Conservation (phyloP, 2,113 vertebrate species). For the Mobula birostris region DNA sequence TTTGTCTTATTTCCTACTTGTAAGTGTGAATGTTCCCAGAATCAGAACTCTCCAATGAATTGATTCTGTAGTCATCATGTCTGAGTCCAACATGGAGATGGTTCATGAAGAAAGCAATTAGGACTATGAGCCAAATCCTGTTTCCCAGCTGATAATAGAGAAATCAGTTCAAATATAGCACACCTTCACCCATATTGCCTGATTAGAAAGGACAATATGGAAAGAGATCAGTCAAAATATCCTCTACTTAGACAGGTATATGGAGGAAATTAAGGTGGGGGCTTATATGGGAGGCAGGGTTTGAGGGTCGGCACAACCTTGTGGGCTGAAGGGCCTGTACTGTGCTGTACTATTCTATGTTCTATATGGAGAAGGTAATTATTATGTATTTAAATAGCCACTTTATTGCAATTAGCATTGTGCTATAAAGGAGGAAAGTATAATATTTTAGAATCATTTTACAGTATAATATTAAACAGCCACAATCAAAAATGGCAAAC, state of each 20-base stretch:
- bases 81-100: background rate
- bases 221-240: background rate
- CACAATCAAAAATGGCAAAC: background rate
- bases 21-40: background rate
- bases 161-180: background rate
- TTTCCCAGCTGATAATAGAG: background rate
- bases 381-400: background rate
- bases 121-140: background rate
- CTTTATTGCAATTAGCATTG: background rate
- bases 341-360: no score
- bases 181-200: background rate
- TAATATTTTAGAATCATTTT: background rate
- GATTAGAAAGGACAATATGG: background rate
- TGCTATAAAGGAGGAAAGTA: background rate
- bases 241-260: no score
- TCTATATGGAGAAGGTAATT: background rate
- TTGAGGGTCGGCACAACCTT: no score
- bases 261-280: no score
- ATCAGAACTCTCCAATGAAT: background rate
- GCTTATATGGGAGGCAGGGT: no score
- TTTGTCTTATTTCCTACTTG: background rate
- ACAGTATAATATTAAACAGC: background rate
- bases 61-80: background rate
- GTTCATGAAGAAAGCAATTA: background rate
- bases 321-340: no score